Evolutionary conservation across 2,888 invertebrate genomes (phyloP), one percentile per base, ranked within the genome.

Genomic region (Orthosia incerta): DNA sequence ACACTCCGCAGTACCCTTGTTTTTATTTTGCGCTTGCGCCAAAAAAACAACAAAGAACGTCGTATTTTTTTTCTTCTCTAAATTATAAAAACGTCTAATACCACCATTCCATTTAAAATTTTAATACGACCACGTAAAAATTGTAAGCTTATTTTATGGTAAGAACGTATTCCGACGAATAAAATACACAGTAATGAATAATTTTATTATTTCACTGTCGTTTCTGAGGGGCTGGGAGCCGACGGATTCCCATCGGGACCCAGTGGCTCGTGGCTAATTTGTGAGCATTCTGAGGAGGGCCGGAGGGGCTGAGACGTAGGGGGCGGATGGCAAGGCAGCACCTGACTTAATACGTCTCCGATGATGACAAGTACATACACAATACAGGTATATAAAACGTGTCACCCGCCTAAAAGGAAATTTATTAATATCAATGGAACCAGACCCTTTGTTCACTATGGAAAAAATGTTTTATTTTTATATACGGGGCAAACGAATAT

Each of bases 251-350:
- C 87, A 82, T 87, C 85, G 85, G 81, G 70, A 82, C 46, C 53
- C 89, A 85, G 72, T 81, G 83, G 76, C 57, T 83, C 86, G 88
- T 83, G 76, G 67, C 74, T 89, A 88, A 89, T 89, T 83, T 74
- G 80, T 83, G 78, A 82, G 84, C 69, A 81, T 69, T 73, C 64
- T 59, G 61, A 61, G 61, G 63, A 50, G 20, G 39, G 23, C 12
- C 11, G 63, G 61, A 20, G 62, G 39, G n/a, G 53, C n/a, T 11
- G 48, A 51, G 45, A 39, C 39, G 39, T 3, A 23, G 50, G 50
- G 20, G 45, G 39, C 39, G 50, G 57, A n/a, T 59, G 46, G 31
- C 31, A 26, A 53, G 45, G 66, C 71, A 71, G 74, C 71, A 83
- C 77, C 86, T 83, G 85, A 79, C 79, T 84, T 76, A 83, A 76